Conservation (phyloP, 2,113 vertebrate genomes). For the Barnardius zonarius region DNA sequence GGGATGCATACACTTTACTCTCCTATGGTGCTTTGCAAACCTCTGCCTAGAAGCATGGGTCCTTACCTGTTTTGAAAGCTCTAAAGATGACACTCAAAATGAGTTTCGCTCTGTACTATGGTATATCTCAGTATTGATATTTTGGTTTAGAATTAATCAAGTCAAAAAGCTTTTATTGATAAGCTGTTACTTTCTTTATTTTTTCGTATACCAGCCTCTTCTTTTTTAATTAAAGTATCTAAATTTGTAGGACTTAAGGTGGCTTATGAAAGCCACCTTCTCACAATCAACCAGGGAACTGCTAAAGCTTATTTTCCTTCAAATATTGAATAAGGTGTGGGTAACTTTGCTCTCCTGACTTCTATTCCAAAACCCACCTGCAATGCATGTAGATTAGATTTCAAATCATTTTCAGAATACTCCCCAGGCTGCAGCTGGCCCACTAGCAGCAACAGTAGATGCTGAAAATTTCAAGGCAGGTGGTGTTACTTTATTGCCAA, state of each 20-base stretch:
- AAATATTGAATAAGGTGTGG: neutral
- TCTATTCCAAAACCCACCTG: neutral
- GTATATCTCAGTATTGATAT: neutral
- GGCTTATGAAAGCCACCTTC: neutral
- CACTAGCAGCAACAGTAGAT: neutral
- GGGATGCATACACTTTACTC: neutral
- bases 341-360: neutral
- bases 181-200: neutral
- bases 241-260: neutral
- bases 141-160: neutral
- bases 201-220: neutral
- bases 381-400: neutral
- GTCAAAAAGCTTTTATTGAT: neutral
- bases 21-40: neutral
- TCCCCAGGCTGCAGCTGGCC: neutral
- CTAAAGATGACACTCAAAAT: neutral
- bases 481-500: neutral
- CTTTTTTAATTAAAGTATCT: neutral
- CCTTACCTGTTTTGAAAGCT: neutral
- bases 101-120: neutral
- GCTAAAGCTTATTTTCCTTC: neutral
- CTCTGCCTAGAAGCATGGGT: neutral
- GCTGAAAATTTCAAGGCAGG: neutral
- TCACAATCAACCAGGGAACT: neutral
- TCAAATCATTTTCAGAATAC: neutral